Percentiles rank a stretch among this genome's conserved stretches.
Conservation (phyloP, 2,888 invertebrate genomes). For the Nowickia ferox region DNA sequence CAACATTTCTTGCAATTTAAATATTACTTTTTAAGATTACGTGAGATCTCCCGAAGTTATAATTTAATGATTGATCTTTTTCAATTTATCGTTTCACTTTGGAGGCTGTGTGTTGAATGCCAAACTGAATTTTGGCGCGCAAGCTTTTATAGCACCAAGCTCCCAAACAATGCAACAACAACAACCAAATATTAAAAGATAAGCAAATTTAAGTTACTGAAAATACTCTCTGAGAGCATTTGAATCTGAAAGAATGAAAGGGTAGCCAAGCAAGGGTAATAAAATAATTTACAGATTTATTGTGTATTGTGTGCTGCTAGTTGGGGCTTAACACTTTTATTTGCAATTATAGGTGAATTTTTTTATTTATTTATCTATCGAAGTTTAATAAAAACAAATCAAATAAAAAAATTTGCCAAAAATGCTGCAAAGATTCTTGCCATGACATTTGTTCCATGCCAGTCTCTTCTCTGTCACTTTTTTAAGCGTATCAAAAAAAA, state of each 20-base stretch:
- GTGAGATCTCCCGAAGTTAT: conserved; percentile 12
- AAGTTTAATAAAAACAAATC: too few species aligned
- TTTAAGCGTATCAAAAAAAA: too few species aligned
- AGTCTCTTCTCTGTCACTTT: too few species aligned
- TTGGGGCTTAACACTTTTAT: background rate
- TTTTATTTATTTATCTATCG: too few species aligned
- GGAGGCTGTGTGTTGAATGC: conserved; percentile 69
- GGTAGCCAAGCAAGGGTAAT: conserved; percentile 23
- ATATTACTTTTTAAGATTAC: background rate
- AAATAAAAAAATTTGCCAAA: too few species aligned
- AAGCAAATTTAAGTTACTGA: conserved; percentile 38
- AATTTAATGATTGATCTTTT: conserved; percentile 2
- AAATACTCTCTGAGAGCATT: conserved; percentile 56
- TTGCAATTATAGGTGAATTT: too few species aligned
- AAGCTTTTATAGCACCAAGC: conserved; percentile 79
- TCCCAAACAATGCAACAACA: conserved; percentile 49
- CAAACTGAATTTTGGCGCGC: conserved; percentile 78
- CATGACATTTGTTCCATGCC: too few species aligned
- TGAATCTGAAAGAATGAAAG: conserved; percentile 16
- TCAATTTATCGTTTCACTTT: conserved; percentile 39
- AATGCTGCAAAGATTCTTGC: too few species aligned
- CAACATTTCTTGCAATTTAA: background rate
- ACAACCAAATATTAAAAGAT: conserved; percentile 46
- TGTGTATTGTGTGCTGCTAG: background rate
- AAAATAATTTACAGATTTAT: background rate